These are phyloP conservation scores for Dusona sp. DNA, from an alignment of 2,888 invertebrate genomes.

Conservation along the genomic window DNA sequence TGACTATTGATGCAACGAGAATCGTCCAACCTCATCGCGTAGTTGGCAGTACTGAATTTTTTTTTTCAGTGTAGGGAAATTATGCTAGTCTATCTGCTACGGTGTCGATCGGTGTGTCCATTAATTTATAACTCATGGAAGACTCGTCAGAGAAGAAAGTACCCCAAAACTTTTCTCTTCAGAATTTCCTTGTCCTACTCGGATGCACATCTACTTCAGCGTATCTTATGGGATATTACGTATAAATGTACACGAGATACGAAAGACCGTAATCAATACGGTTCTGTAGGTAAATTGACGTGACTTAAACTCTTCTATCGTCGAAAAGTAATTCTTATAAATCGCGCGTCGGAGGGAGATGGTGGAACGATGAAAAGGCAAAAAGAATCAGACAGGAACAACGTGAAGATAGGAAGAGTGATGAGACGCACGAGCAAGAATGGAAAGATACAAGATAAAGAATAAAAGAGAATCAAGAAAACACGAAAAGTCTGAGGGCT, in stretches of 20 bases:
- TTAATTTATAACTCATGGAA: neutral
- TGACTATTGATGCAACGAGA: too few relatives aligned
- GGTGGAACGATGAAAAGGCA: neutral
- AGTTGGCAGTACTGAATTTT: too few relatives aligned
- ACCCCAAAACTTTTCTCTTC: neutral
- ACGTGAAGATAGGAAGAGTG: constrained; percentile 18
- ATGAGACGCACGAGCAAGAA: constrained; percentile 60
- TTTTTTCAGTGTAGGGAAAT: too few relatives aligned
- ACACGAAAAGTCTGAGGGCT: constrained; percentile 35
- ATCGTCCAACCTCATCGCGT: too few relatives aligned
- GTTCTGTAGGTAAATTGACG: neutral
- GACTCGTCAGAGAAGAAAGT: neutral
- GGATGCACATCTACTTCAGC: too few relatives aligned
- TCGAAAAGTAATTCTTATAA: neutral
- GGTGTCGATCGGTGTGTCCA: neutral
- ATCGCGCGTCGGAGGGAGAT: neutral
- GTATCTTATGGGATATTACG: too few relatives aligned
- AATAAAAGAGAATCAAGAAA: constrained; percentile 58
- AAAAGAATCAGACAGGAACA: neutral
- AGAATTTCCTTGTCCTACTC: neutral
- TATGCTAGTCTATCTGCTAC: neutral
- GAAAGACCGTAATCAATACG: too few relatives aligned
- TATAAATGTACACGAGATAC: too few relatives aligned
- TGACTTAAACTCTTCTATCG: neutral
- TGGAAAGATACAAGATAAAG: constrained; percentile 23